These are phyloP conservation scores for Synaphobranchus kaupii DNA, from an alignment of 2,797 vertebrate species.

Conservation along the genomic window DNA sequence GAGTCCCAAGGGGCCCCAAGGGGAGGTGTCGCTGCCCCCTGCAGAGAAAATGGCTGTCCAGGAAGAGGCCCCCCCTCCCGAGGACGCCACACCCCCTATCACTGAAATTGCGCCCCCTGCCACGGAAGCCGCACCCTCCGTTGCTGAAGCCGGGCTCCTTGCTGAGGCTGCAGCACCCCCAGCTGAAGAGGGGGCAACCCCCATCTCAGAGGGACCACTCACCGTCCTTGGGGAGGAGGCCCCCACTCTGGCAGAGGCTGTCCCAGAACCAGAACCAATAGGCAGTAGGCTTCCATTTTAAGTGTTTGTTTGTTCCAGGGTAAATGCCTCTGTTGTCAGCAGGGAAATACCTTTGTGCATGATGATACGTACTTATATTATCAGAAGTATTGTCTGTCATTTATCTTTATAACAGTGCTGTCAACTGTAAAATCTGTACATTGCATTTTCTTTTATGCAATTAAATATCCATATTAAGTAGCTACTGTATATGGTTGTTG, in stretches of 20 bases:
- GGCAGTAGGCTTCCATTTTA: constrained; percentile 35
- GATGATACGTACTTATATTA: neutral
- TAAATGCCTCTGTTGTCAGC: neutral
- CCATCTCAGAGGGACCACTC: constrained; percentile 2
- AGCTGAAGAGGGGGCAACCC: constrained; percentile 5
- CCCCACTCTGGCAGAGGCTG: neutral
- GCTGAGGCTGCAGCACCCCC: neutral
- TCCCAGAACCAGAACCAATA: constrained; percentile 27
- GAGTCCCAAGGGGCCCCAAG: neutral
- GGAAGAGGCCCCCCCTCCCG: neutral
- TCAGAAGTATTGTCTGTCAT: neutral
- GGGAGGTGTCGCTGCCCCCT: neutral
- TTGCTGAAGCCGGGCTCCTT: neutral
- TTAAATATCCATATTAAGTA: too few species aligned
- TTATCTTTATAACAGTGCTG: neutral
- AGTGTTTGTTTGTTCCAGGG: constrained; percentile 3
- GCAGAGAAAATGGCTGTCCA: neutral
- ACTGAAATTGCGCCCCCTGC: neutral
- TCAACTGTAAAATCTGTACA: neutral
- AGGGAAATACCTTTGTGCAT: neutral
- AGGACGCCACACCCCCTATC: neutral
- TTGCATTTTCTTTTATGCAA: too few species aligned
- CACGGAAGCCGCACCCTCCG: neutral
- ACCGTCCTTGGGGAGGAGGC: neutral
- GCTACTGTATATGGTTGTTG: too few species aligned